A percentile compares a stretch with the other conserved stretches of the same genome.
These are phyloP conservation scores for Tetragnatha versicolor DNA, from an alignment of 1,140 invertebrate species.

Conservation along the genomic window DNA sequence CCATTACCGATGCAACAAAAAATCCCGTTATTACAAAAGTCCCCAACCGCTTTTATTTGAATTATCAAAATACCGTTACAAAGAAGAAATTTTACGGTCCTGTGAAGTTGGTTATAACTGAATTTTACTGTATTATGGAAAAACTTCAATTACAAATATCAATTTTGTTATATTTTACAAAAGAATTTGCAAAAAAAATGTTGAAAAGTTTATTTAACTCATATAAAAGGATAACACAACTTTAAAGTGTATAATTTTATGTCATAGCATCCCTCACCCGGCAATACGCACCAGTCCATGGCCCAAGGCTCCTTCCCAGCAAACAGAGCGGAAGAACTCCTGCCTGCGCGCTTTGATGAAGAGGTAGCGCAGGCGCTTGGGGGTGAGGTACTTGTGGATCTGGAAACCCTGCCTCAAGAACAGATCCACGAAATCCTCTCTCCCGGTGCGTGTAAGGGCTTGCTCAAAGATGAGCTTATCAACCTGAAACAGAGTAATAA, in stretches of 20 bases:
- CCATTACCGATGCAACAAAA: no score
- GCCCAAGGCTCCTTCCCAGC: slow-evolving; percentile 63
- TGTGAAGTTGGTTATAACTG: no score
- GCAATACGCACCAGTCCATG: slow-evolving; percentile 57
- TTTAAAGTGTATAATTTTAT: no score
- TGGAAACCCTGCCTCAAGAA: slow-evolving; percentile 64
- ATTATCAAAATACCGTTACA: no score
- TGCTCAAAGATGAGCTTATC: slow-evolving; percentile 64
- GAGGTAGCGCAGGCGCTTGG: slow-evolving; percentile 60
- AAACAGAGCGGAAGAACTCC: slow-evolving; percentile 64
- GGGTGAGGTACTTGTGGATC: slow-evolving; percentile 63
- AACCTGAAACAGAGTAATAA: slow-evolving; percentile 62
- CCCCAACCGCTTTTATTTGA: no score
- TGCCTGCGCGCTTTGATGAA: slow-evolving; percentile 63
- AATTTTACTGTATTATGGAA: no score
- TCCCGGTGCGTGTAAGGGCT: slow-evolving; percentile 61
- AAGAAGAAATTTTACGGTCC: no score
- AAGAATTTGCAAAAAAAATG: not conserved
- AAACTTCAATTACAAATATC: no score
- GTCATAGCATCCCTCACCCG: slow-evolving; percentile 38
- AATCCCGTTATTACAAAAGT: no score
- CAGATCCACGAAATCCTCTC: slow-evolving; percentile 66
- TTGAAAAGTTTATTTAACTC: no score
- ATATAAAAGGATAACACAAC: no score
- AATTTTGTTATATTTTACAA: no score